phyloP scores from a whole-genome alignment of 2,888 invertebrate genomes.

The Platycnemis pennipes region DNA sequence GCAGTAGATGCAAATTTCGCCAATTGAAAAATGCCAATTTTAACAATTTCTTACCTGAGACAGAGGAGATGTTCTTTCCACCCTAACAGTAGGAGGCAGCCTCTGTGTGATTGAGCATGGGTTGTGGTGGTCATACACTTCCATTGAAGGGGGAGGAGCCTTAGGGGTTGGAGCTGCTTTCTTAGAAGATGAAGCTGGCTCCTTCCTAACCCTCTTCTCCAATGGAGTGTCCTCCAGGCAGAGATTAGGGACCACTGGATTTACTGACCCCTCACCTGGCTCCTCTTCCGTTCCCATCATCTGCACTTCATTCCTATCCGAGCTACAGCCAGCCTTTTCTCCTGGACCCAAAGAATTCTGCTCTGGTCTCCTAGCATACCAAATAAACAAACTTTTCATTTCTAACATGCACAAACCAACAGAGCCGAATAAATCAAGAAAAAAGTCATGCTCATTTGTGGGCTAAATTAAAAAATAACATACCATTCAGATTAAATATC shows the following conservation, averaged over 20 bases:
- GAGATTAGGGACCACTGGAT: background rate
- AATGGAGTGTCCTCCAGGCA: background rate
- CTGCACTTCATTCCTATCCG: background rate
- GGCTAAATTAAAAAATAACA: too few species aligned
- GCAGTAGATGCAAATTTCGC: background rate
- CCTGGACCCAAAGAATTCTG: background rate
- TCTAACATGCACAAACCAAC: background rate
- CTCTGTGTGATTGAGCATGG: conserved; percentile 32
- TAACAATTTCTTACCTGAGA: background rate
- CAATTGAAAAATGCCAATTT: background rate
- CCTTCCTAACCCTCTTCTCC: background rate
- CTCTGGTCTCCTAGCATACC: background rate
- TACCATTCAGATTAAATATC: too few species aligned
- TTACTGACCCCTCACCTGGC: background rate
- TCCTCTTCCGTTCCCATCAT: background rate
- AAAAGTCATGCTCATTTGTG: too few species aligned
- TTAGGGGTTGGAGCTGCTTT: background rate
- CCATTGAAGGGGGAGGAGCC: background rate
- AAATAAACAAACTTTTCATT: background rate
- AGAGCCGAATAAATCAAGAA: background rate
- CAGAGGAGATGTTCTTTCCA: background rate
- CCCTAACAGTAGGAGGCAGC: conserved; percentile 18
- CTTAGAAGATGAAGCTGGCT: background rate
- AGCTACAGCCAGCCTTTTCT: background rate
- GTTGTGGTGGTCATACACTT: conserved; percentile 41